phyloP scores from a whole-genome alignment of 2,113 vertebrate species.

The Chaetorhynchus papuensis region DNA sequence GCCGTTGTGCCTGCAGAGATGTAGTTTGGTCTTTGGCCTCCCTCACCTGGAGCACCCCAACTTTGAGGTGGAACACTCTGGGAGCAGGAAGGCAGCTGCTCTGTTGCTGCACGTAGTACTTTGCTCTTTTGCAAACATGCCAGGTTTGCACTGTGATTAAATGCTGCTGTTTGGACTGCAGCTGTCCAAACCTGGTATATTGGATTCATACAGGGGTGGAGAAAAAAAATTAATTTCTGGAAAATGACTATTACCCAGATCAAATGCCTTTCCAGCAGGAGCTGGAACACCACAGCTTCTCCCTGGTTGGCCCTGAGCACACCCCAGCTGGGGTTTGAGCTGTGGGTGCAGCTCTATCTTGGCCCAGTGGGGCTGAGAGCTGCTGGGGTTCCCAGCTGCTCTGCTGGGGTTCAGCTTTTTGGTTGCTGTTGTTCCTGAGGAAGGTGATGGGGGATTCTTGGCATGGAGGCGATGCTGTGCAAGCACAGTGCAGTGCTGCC shows the following conservation, averaged over 20 bases:
- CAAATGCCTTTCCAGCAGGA: not conserved
- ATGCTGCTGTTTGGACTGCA: not conserved
- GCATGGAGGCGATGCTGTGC: not conserved
- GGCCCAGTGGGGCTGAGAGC: not conserved
- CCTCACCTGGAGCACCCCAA: not conserved
- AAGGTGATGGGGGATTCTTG: not conserved
- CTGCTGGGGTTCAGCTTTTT: not conserved
- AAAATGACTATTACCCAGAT: not conserved
- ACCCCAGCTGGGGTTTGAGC: not conserved
- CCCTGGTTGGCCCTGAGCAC: not conserved
- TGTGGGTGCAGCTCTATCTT: not conserved
- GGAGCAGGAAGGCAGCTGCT: not conserved
- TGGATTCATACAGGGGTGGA: not conserved
- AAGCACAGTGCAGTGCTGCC: not conserved
- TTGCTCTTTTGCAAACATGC: not conserved
- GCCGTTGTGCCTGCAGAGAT: not conserved
- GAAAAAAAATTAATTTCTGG: not conserved
- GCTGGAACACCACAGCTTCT: fast-evolving
- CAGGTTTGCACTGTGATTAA: conserved; percentile 12
- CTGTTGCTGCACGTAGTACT: not conserved
- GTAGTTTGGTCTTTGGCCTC: not conserved
- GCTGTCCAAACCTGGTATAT: not conserved
- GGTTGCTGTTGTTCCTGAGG: not conserved
- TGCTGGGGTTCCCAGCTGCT: not conserved
- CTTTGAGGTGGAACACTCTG: not conserved